These are phyloP conservation scores for Lymantria monacha DNA, from an alignment of 2,888 invertebrate species.

Conservation along the genomic window DNA sequence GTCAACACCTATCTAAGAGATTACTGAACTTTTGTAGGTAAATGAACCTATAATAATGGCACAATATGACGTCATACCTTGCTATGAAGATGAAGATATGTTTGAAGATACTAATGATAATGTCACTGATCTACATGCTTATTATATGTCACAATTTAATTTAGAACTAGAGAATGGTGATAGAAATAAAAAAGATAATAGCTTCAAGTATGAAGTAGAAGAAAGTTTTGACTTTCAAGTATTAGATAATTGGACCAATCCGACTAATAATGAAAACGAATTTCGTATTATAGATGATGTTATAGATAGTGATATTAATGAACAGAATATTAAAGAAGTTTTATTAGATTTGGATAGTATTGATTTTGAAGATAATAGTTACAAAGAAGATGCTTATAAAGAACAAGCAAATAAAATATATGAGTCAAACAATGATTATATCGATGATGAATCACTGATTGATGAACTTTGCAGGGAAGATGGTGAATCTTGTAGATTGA, in stretches of 20 bases:
- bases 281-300: constrained; percentile 69
- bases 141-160: constrained; percentile 78
- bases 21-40: constrained; percentile 72
- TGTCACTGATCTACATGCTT: constrained; percentile 72
- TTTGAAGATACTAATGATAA: constrained; percentile 63
- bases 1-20: constrained; percentile 65
- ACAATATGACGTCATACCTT: constrained; percentile 67
- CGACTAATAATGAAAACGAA: constrained; percentile 42
- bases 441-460: constrained; percentile 73
- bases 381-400: constrained; percentile 46
- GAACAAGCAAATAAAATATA: constrained; percentile 42
- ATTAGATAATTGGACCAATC: constrained; percentile 55
- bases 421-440: constrained; percentile 64
- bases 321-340: constrained; percentile 75
- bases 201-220: constrained; percentile 65
- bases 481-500: constrained; percentile 57
- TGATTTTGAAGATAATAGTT: constrained; percentile 64
- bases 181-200: constrained; percentile 53
- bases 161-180: constrained; percentile 73
- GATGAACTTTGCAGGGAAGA: constrained; percentile 77
- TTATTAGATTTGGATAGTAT: constrained; percentile 69
- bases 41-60: constrained; percentile 73
- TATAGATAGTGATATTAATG: constrained; percentile 64
- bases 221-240: constrained; percentile 75
- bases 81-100: constrained; percentile 63